Percentiles rank a stretch among this genome's conserved stretches.
phyloP scores from a whole-genome alignment of 2,113 vertebrate species.

The Centrocercus urophasianus region DNA sequence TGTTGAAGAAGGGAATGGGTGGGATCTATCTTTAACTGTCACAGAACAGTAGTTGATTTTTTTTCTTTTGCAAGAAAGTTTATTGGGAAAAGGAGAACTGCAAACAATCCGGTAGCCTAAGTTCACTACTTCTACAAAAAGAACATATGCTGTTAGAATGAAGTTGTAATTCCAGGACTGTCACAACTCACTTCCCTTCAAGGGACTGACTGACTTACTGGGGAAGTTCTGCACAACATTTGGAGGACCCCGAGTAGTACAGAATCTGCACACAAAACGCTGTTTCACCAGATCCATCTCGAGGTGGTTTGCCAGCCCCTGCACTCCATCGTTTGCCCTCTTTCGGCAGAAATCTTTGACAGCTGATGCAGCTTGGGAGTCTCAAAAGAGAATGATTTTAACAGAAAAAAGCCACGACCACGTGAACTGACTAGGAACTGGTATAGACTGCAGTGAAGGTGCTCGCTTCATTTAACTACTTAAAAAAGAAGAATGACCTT shows the following conservation, averaged over 20 bases:
- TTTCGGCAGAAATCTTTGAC: background rate
- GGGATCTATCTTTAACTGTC: background rate
- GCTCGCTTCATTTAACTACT: background rate
- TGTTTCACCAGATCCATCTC: background rate
- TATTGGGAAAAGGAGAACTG: background rate
- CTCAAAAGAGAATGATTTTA: background rate
- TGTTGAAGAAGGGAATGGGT: background rate
- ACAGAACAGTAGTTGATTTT: background rate
- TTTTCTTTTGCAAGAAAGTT: background rate
- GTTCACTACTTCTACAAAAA: background rate
- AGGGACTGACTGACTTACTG: background rate
- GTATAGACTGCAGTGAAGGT: background rate
- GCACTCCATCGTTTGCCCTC: background rate
- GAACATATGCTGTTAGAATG: background rate
- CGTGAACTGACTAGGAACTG: background rate
- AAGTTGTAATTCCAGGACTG: background rate
- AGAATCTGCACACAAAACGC: background rate
- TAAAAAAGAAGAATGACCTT: background rate
- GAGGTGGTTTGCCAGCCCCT: background rate
- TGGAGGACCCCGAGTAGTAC: accelerated
- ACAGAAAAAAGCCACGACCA: background rate
- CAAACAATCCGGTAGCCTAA: background rate
- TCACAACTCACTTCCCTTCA: background rate
- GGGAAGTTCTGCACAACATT: background rate
- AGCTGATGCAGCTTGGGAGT: background rate